Conservation (phyloP, 2,888 invertebrate genomes). For the Podabrus alpinus region DNA sequence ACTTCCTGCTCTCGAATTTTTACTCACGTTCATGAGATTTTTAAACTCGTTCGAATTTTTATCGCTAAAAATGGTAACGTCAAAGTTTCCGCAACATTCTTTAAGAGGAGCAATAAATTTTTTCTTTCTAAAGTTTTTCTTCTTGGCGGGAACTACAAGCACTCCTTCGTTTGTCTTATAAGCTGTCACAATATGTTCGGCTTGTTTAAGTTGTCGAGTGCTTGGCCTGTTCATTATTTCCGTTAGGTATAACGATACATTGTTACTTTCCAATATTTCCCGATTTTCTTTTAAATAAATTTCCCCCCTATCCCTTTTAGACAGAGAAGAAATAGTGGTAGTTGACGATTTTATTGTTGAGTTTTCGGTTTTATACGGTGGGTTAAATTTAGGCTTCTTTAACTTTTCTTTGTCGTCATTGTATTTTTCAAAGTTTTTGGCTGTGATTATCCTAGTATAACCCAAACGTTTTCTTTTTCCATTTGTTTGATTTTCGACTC, state of each 20-base stretch:
- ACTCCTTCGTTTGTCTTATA: conserved; percentile 44
- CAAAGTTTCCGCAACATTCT: conserved; percentile 12
- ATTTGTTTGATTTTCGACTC: not conserved
- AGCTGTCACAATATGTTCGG: conserved; percentile 42
- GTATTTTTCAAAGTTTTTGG: not conserved
- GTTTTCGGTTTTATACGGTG: not conserved
- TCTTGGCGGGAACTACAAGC: conserved; percentile 37
- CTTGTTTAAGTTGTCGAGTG: conserved; percentile 43
- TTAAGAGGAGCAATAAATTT: conserved; percentile 21
- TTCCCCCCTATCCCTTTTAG: conserved; percentile 43
- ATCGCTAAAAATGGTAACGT: conserved; percentile 30
- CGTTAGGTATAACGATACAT: conserved; percentile 39
- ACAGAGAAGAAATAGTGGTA: conserved; percentile 21
- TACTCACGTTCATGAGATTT: conserved; percentile 12
- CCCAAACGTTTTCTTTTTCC: not conserved
- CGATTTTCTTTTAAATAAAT: conserved; percentile 44
- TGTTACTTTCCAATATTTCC: conserved; percentile 37
- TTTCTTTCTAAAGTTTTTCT: not conserved
- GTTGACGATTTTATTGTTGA: not conserved
- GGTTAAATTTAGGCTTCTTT: not conserved
- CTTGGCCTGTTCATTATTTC: conserved; percentile 44
- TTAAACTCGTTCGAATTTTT: conserved; percentile 27
- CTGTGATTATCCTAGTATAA: not conserved
- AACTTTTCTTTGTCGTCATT: not conserved
- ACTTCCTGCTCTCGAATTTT: not conserved